Percentiles rank a stretch among this genome's conserved stretches.
These are phyloP conservation scores for Cheirogaleus major DNA, from an alignment of 2,797 vertebrate genomes.

Conservation along the genomic window DNA sequence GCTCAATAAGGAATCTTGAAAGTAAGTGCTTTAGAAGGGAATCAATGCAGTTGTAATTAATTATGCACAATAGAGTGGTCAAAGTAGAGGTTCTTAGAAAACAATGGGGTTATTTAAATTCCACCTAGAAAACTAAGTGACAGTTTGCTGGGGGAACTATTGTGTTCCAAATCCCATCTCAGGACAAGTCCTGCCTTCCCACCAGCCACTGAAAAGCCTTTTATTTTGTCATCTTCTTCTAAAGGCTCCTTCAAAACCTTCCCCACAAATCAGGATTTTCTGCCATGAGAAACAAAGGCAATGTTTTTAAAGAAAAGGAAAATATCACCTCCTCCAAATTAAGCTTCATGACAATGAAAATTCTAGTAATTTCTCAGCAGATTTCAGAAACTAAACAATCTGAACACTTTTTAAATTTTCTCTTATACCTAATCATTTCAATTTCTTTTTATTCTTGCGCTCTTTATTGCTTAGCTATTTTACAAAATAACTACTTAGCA, in stretches of 20 bases:
- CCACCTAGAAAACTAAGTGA: constrained; percentile 85
- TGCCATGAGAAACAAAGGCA: constrained; percentile 40
- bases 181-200: constrained; percentile 78
- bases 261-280: constrained; percentile 53
- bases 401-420: not conserved
- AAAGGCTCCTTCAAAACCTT: constrained; percentile 53
- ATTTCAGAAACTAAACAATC: constrained; percentile 6
- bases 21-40: constrained; percentile 83
- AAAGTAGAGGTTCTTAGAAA: constrained; percentile 58
- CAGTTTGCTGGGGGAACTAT: constrained; percentile 78
- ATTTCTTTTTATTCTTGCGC: not conserved
- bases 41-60: constrained; percentile 81
- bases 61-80: constrained; percentile 61
- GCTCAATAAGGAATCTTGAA: constrained; percentile 80
- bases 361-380: not conserved
- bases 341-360: not conserved
- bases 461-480: not conserved
- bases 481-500: not conserved
- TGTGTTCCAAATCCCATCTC: constrained; percentile 83
- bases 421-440: not conserved
- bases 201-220: constrained; percentile 64
- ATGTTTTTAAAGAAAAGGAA: constrained; percentile 58
- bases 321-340: constrained; percentile 21
- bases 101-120: constrained; percentile 83
- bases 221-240: constrained; percentile 61